phyloP scores from a whole-genome alignment of 2,888 invertebrate species.

The Tinea trinotella region DNA sequence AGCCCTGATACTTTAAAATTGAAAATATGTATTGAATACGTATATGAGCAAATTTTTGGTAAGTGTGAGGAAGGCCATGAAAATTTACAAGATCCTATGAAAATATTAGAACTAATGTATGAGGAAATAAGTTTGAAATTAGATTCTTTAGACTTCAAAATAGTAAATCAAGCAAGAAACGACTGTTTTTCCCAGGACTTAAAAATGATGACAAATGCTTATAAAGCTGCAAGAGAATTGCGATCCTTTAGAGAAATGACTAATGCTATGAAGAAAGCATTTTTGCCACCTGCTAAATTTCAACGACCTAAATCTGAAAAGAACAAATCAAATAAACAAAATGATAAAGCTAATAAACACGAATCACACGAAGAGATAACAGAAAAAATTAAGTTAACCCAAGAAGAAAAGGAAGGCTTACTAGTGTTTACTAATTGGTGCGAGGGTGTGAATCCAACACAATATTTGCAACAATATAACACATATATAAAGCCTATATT shows the following conservation, averaged over 20 bases:
- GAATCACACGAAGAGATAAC: conserved; percentile 26
- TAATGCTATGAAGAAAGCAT: conserved; percentile 59
- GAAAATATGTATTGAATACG: conserved; percentile 62
- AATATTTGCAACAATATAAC: conserved; percentile 48
- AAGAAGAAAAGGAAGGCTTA: conserved; percentile 49
- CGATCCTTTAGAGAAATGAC: conserved; percentile 59
- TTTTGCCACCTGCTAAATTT: conserved; percentile 47
- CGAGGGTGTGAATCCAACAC: conserved; percentile 49
- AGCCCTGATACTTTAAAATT: conserved; percentile 52
- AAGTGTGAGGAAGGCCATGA: conserved; percentile 64
- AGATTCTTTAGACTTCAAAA: conserved; percentile 55
- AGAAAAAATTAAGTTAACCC: conserved; percentile 34
- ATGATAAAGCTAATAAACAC: conserved; percentile 26
- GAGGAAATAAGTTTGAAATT: conserved; percentile 57
- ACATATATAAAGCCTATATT: conserved; percentile 46
- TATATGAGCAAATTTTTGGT: conserved; percentile 60
- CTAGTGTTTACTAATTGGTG: conserved; percentile 60
- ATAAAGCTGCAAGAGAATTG: conserved; percentile 52
- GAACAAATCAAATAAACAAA: not conserved
- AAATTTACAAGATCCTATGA: conserved; percentile 56
- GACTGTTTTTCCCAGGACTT: conserved; percentile 60
- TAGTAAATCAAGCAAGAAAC: conserved; percentile 52
- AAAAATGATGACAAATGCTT: conserved; percentile 56
- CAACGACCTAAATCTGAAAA: conserved; percentile 35
- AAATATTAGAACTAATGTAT: conserved; percentile 59